These are phyloP conservation scores for Sitta europaea DNA, from an alignment of 2,113 vertebrate species.

Conservation along the genomic window DNA sequence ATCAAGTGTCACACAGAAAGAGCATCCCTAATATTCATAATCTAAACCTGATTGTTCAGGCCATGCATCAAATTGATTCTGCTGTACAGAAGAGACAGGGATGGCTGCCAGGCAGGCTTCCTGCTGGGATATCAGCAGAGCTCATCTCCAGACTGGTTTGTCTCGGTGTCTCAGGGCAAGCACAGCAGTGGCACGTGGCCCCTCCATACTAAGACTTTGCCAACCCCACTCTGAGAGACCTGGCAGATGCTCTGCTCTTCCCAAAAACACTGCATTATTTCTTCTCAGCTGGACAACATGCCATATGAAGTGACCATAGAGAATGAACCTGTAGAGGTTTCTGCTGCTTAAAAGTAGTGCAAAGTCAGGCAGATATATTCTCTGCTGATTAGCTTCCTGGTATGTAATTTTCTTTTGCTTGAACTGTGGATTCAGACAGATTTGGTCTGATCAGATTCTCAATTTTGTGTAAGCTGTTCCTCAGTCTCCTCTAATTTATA, in stretches of 20 bases:
- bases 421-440: background rate
- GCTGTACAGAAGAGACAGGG: background rate
- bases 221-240: accelerated
- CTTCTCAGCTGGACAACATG: background rate
- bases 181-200: accelerated
- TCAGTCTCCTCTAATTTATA: background rate
- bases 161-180: background rate
- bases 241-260: background rate
- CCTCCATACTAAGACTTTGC: accelerated
- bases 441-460: background rate
- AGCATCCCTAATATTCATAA: background rate
- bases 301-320: background rate
- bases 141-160: background rate
- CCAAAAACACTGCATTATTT: background rate
- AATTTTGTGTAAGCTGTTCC: background rate
- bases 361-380: background rate
- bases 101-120: background rate
- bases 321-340: background rate
- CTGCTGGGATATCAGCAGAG: background rate
- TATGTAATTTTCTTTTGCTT: background rate
- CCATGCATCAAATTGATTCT: background rate
- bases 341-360: background rate
- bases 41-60: background rate
- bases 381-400: background rate
- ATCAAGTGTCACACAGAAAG: background rate